Percentiles rank a stretch among this genome's conserved stretches.
Evolutionary conservation across 53 echinoderm and acorn worm genomes (phyloP).

Genomic region (Echinometra lucunter): DNA sequence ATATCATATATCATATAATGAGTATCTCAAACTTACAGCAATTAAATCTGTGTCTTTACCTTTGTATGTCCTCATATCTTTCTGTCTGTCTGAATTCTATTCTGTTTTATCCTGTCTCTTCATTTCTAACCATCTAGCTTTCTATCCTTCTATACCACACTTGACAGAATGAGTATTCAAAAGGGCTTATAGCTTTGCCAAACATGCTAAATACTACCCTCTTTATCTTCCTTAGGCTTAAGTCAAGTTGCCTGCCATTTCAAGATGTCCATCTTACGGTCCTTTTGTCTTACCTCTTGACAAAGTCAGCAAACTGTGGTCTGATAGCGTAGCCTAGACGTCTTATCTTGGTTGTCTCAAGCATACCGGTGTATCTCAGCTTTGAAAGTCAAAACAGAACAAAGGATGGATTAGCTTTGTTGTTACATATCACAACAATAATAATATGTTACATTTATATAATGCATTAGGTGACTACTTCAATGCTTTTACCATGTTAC

Average conservation of each 20-base stretch:
- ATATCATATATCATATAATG: too few relatives aligned
- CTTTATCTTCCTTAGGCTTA: neutral
- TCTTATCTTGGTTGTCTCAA: conserved; percentile 97
- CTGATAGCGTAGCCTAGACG: conserved; percentile 93
- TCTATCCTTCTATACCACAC: too few relatives aligned
- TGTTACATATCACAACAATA: too few relatives aligned
- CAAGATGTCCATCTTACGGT: neutral
- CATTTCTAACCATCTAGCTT: neutral
- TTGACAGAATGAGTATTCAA: too few relatives aligned
- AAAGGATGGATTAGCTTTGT: neutral
- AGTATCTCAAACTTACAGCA: too few relatives aligned
- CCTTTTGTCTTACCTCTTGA: conserved; percentile 88
- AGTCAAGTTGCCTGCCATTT: neutral
- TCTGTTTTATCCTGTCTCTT: neutral
- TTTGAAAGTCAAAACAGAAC: conserved; percentile 17
- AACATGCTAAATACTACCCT: too few relatives aligned
- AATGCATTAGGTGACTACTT: too few relatives aligned
- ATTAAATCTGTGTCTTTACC: too few relatives aligned
- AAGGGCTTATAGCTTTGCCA: too few relatives aligned
- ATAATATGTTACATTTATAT: too few relatives aligned
- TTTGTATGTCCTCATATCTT: neutral
- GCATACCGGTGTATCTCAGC: conserved; percentile 98
- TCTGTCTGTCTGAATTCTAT: neutral
- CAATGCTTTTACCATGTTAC: too few relatives aligned
- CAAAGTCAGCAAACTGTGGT: conserved; percentile 97